Evolutionary conservation across 2,113 vertebrate genomes (phyloP).

Genomic region (Limnothrissa miodon): DNA sequence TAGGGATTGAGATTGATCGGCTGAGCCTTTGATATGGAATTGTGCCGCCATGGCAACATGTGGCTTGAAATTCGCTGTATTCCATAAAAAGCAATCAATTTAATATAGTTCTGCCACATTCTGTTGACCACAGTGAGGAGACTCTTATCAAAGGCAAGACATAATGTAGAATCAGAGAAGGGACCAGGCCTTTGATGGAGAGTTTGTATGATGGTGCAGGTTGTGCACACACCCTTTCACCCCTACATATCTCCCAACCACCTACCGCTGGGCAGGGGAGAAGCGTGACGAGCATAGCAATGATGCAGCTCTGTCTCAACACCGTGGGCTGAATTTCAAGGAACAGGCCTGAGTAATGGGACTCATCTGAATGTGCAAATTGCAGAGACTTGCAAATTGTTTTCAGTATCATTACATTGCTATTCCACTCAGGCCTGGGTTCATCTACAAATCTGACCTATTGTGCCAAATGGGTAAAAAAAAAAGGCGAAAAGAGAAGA

Average conservation of each 20-base stretch:
- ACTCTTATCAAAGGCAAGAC: not conserved
- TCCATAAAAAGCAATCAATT: not conserved
- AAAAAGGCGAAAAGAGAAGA: not conserved
- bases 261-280: not conserved
- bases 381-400: slow-evolving; percentile 32
- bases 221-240: not conserved
- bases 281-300: slow-evolving; percentile 15
- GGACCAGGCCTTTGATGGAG: not conserved
- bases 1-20: slow-evolving; percentile 31
- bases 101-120: not conserved
- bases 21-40: slow-evolving; percentile 17
- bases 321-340: slow-evolving; percentile 31
- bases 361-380: slow-evolving; percentile 44
- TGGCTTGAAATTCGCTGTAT: not conserved
- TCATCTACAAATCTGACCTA: slow-evolving; percentile 27
- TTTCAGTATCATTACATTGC: slow-evolving; percentile 28
- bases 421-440: slow-evolving; percentile 41
- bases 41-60: not conserved
- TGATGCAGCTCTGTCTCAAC: slow-evolving; percentile 26
- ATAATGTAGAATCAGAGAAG: not conserved
- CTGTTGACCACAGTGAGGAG: not conserved
- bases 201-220: not conserved
- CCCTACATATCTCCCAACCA: not conserved
- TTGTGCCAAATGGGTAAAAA: not conserved
- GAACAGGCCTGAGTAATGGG: slow-evolving; percentile 32